A percentile compares a stretch with the other conserved stretches of the same genome.
phyloP scores from a whole-genome alignment of 2,113 vertebrate genomes.

The Melanerpes aurifrons region DNA sequence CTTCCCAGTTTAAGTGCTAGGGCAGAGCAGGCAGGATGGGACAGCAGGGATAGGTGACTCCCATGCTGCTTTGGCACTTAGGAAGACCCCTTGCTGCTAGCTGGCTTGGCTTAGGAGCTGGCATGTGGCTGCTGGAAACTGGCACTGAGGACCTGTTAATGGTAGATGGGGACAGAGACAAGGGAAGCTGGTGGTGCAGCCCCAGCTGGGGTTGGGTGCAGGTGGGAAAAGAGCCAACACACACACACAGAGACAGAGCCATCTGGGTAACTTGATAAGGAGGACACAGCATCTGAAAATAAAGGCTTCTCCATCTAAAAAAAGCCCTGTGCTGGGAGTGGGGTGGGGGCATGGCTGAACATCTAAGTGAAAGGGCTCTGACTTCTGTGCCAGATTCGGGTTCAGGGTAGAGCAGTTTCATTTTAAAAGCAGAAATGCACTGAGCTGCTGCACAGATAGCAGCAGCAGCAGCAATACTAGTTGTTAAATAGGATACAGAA shows the following conservation, averaged over 20 bases:
- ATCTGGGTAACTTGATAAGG: background rate
- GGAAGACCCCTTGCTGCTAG: background rate
- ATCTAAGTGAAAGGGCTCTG: background rate
- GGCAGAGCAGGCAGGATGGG: background rate
- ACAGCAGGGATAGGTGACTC: background rate
- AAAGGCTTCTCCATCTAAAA: constrained; percentile 4
- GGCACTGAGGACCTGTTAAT: background rate
- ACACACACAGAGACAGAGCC: background rate
- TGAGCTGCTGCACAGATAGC: rapidly evolving
- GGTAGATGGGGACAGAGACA: background rate
- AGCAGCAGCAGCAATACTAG: background rate
- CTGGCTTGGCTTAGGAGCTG: background rate
- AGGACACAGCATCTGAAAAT: background rate
- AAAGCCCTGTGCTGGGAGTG: background rate
- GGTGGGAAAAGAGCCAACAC: background rate
- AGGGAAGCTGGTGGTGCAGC: background rate
- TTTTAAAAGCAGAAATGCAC: background rate
- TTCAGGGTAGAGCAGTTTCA: background rate
- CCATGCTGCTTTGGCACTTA: rapidly evolving
- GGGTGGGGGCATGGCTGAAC: background rate
- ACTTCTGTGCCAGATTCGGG: background rate
- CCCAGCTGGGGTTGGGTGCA: background rate
- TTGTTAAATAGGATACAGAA: background rate
- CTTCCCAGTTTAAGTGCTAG: background rate
- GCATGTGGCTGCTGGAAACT: rapidly evolving